Evolutionary conservation across 2,888 invertebrate species (phyloP).

Genomic region (Cheilosia soror): DNA sequence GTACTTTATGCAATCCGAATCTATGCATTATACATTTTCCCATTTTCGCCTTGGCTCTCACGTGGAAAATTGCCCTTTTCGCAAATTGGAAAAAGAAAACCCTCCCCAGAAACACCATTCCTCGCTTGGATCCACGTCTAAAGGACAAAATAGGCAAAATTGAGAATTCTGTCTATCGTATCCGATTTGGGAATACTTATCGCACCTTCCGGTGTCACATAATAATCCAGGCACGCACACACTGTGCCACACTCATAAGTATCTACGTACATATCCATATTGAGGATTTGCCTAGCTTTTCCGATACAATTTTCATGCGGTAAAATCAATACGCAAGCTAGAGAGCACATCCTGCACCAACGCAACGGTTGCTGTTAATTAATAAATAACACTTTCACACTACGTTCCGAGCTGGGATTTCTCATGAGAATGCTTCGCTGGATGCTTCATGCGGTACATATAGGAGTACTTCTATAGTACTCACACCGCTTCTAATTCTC

Average conservation of each 20-base stretch:
- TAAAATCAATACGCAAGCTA: constrained; percentile 59
- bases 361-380: constrained; percentile 61
- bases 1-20: constrained; percentile 61
- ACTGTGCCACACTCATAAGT: neutral
- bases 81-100: constrained; percentile 66
- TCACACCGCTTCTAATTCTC: neutral
- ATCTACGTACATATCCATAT: neutral
- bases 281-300: constrained; percentile 23
- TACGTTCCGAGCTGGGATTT: constrained; percentile 7
- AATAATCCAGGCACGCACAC: constrained; percentile 30
- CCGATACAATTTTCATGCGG: constrained; percentile 58
- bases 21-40: constrained; percentile 73
- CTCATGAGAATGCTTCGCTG: constrained; percentile 25
- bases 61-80: constrained; percentile 64
- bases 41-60: constrained; percentile 58
- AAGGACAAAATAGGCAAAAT: constrained; percentile 57
- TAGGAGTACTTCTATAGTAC: neutral
- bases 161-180: constrained; percentile 54
- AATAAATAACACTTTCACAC: constrained; percentile 71
- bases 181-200: constrained; percentile 71
- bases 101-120: neutral
- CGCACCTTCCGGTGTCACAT: constrained; percentile 59
- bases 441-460: neutral
- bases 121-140: neutral
- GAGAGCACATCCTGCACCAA: constrained; percentile 49